Evolutionary conservation across 2,888 invertebrate genomes (phyloP).

Genomic region (Choreutis nemorana): DNA sequence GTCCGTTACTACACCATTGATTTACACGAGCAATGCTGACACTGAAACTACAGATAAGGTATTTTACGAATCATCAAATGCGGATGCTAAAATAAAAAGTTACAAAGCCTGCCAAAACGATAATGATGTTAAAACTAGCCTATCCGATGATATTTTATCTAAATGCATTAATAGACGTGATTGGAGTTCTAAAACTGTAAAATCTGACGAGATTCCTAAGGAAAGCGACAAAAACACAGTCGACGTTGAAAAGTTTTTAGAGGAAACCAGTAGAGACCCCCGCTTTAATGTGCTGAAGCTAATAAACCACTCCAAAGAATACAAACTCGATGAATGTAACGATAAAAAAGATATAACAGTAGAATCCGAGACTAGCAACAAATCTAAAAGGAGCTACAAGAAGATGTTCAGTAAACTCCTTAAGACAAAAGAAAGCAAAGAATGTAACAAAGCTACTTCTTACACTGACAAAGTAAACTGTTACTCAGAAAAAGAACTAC

Average conservation of each 20-base stretch:
- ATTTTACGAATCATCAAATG: constrained; percentile 30
- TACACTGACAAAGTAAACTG: constrained; percentile 5
- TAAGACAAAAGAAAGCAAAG: constrained; percentile 8
- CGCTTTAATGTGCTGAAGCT: background rate
- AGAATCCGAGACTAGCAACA: too few species aligned
- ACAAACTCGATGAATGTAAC: background rate
- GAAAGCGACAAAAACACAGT: constrained; percentile 12
- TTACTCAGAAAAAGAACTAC: constrained; percentile 32
- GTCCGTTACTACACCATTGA: constrained; percentile 46
- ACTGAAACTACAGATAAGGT: constrained; percentile 41
- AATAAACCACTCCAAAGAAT: background rate
- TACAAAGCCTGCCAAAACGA: constrained; percentile 48
- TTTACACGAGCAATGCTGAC: constrained; percentile 36
- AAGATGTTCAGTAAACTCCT: constrained; percentile 10
- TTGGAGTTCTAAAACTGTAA: constrained; percentile 28
- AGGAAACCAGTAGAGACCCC: background rate
- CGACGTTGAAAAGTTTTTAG: background rate
- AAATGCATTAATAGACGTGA: constrained; percentile 47
- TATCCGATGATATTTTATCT: constrained; percentile 49
- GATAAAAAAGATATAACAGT: background rate
- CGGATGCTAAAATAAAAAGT: constrained; percentile 39
- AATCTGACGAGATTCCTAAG: constrained; percentile 1
- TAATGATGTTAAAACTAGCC: constrained; percentile 25
- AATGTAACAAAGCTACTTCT: constrained; percentile 10
- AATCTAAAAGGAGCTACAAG: constrained; percentile 7